Percentiles rank a stretch among this genome's conserved stretches.
phyloP scores from a whole-genome alignment of 2,797 vertebrate species.

The Pangasius krempfi region DNA sequence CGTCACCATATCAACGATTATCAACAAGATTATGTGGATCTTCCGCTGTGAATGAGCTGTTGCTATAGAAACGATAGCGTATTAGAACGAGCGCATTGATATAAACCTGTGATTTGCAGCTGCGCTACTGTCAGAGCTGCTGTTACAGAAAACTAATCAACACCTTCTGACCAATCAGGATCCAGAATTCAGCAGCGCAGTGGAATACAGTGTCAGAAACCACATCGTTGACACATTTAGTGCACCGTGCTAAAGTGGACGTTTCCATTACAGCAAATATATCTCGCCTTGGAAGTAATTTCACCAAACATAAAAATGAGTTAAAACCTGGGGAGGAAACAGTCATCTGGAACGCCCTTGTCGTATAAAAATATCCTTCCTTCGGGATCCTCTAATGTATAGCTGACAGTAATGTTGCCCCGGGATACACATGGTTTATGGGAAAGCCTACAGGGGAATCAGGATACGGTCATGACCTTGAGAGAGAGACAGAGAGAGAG shows the following conservation, averaged over 20 bases:
- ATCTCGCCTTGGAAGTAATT: not conserved
- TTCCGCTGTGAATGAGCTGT: not conserved
- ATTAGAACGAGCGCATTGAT: not conserved
- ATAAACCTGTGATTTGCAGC: not conserved
- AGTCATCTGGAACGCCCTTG: not conserved
- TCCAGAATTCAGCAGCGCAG: not conserved
- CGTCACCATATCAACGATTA: not conserved
- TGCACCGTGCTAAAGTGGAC: not conserved
- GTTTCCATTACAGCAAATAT: not conserved
- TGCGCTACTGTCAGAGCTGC: not conserved
- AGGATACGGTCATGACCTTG: conserved; percentile 7
- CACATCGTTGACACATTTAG: not conserved
- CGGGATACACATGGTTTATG: not conserved
- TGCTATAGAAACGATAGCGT: not conserved
- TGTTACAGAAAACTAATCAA: not conserved
- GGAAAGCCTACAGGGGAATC: conserved; percentile 12
- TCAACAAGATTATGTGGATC: not conserved
- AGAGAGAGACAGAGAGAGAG: not conserved
- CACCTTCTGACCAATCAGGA: not conserved
- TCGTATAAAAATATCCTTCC: conserved; percentile 12
- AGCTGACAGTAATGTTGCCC: not conserved
- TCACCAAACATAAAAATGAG: not conserved
- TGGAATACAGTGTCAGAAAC: not conserved
- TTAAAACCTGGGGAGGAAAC: not conserved
- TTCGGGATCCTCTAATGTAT: not conserved